Base-by-base conservation (phyloP, 2,797 vertebrate species). In the Perodicticus potto region DNA sequence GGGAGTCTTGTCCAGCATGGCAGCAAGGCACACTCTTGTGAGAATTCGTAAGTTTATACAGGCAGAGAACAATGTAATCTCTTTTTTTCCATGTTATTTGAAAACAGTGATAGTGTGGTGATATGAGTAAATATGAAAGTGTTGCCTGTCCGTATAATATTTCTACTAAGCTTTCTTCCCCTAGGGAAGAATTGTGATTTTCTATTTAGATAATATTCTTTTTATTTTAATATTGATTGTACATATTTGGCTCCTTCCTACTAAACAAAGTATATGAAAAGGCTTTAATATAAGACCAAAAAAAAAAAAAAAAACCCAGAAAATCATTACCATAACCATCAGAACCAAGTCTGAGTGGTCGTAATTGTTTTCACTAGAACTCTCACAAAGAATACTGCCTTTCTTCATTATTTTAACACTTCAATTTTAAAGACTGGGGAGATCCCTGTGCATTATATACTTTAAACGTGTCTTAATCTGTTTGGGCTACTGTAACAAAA, bases 1-100 rank as follows among this genome's bases (percentile, higher is more conserved):
- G 80, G 96, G 80, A 96, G 96, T 97, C 97, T 97, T 93, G 91
- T 97, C 91, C 95, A 92, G 16, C 93, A 95, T 95, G 91, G 84
- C 85, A 95, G 81, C 94, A 96, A 94, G 92, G 77, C 86, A 93
- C 96, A 81, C 94, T 93, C 94, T 95, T 97, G 94, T 61, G 0
- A 96, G 96, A 95, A 94, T 91, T 95, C 89, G 96, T 27, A 67
- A 67, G 16, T 67, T 67, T 67, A 17, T 17, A 67, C 7, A 67
- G 65, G 14, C 65, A 67, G 65, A 67, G 65, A 67, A n/a, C 32
- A 67, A 67, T 67, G 32, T n/a, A 17, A n/a, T 67, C 32, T 67
- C 32, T 67, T n/a, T 67, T 67, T n/a, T 90, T 3, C n/a, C 34
- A 37, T 37, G n/a, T 70, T 70, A 7, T 69, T 34, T 65, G 29